phyloP scores from a whole-genome alignment of 2,113 vertebrate species.

The Ellobius talpinus region DNA sequence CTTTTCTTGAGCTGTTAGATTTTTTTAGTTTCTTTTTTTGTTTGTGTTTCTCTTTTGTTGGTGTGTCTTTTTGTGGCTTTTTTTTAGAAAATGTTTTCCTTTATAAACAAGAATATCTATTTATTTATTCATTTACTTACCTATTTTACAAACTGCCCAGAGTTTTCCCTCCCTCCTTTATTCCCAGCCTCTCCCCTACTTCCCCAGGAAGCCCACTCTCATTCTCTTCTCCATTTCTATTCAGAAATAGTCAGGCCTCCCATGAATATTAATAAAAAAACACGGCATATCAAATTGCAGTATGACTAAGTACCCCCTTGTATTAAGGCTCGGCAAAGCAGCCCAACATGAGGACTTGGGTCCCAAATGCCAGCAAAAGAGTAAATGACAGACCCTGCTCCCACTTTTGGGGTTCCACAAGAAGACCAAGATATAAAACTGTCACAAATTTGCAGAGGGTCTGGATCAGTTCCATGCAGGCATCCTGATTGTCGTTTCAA shows the following conservation, averaged over 20 bases:
- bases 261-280: neutral
- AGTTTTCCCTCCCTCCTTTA: neutral
- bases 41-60: neutral
- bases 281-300: neutral
- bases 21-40: neutral
- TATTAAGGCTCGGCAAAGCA: neutral
- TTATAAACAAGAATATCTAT: neutral
- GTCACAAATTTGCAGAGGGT: neutral
- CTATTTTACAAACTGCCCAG: accelerated
- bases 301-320: neutral
- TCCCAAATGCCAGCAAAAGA: neutral
- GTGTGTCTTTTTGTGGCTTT: neutral
- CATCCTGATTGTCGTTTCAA: neutral
- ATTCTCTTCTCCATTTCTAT: neutral
- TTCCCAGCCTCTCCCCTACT: neutral
- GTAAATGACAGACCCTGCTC: neutral
- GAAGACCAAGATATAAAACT: neutral
- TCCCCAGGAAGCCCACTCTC: neutral
- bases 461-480: neutral
- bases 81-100: neutral
- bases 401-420: neutral
- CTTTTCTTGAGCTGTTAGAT: neutral
- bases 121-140: too few species aligned
- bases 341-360: neutral
- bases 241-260: neutral